Percentiles rank a stretch among this genome's conserved stretches.
Conservation (phyloP, 2,888 invertebrate species). For the Meghimatium bilineatum region DNA sequence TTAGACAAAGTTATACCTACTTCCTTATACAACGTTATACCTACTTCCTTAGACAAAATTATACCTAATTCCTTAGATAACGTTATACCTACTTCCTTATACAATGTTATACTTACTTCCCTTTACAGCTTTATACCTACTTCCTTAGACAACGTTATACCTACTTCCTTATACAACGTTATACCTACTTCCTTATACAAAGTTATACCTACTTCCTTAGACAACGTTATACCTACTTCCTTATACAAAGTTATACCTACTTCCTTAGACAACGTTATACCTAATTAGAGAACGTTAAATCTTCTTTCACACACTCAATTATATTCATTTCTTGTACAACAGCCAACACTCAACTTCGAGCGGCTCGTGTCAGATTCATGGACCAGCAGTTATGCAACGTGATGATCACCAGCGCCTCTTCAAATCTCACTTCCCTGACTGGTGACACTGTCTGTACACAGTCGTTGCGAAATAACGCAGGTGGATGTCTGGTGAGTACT, state of each 20-base stretch:
- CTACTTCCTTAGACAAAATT: not conserved
- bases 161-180: no score
- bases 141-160: not conserved
- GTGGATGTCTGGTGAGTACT: constrained; percentile 1
- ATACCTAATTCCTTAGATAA: not conserved
- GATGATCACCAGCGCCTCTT: not conserved
- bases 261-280: no score
- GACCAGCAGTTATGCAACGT: constrained; percentile 2
- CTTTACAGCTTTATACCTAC: no score
- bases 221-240: no score
- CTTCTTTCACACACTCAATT: not conserved
- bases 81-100: not conserved
- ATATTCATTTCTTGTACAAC: not conserved
- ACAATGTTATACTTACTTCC: not conserved
- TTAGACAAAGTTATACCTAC: not conserved
- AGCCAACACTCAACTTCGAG: constrained; percentile 12
- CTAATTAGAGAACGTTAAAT: not conserved
- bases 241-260: not conserved
- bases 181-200: not conserved
- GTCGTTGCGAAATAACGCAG: not conserved
- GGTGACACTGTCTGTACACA: constrained; percentile 46
- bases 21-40: no score
- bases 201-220: not conserved
- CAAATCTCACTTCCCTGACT: constrained; percentile 1
- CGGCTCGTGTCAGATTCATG: constrained; percentile 16